Base-by-base conservation (phyloP, 64 coral and sea anemone genomes). In the Orbicella faveolata region DNA sequence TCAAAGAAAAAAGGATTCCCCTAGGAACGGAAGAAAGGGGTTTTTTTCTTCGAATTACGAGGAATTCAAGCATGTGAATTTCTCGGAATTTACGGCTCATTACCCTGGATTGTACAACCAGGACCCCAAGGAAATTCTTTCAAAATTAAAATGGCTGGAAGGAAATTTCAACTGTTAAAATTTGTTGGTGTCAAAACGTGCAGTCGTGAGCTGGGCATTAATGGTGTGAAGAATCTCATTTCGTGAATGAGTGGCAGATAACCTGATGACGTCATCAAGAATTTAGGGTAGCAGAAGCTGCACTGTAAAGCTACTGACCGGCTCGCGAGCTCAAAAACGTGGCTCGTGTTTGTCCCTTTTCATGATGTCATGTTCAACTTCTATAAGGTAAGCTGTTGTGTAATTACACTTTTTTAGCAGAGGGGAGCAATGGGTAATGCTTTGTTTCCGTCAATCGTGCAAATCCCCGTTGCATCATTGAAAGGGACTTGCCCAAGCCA, bases 61-160 rank as follows among this genome's bases (percentile, higher is more conserved):
- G 21, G 34, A 66, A 15, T 72, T 70, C 6, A 72, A 52, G 82
- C 63, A 39, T 84, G 64, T 8, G 36, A 19, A n/a, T 84, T 84
- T 84, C 65, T 84, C 51, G 65, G 82, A 84, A 84, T 84, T 23
- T 72, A 84, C 82, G 64, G 63, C 35, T 73, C 82, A 70, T 84
- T 84, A 7, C 63, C 51, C 65, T 41, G 64, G 5, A 7, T 72
- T 52, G 36, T 84, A 30, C 82, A 51, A 15, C 39, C 23, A 41
- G 18, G 36, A 70, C 37, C 51, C 36, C 2, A 12, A 54, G 2
- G 65, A 20, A 51, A 84, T 30, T 65, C 63, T 39, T 66, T 39
- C 23, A 83, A 66, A 35, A 30, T 39, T 6, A 21, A 17, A 33
- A 18, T 37, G 23, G 66, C 23, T 25, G 8, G 5, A 5, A 25